Base-by-base conservation (phyloP, 1,140 invertebrate species). In the Sitodiplosis mosellana region DNA sequence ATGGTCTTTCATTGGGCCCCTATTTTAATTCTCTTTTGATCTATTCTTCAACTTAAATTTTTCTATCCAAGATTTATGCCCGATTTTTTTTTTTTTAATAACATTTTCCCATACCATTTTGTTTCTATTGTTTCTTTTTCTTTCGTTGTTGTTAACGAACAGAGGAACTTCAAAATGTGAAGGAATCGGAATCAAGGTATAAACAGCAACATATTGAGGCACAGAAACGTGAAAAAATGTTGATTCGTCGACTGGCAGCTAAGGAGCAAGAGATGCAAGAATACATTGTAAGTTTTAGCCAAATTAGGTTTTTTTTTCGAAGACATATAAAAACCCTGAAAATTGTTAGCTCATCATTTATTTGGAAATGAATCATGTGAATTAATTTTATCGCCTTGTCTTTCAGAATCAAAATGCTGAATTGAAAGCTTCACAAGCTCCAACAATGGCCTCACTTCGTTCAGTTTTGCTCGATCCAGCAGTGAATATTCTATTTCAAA, bases 241-340 rank as follows among this genome's bases (percentile, higher is more conserved):
- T 96, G 48, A 81, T 94, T 46, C 80, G 92, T 56, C 73, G 89
- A 59, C 71, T 96, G 45, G 82, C 89, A 48, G 83, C 84, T 50
- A 96, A 96, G 69, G 92, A 96, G 64, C 90, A 95, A 67, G 90
- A 97, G 71, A 78, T 94, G 57, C 88, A 95, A 69, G 90, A 95
- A 70, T 91, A 86, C 72, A 78, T 87, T 68, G 90, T 93, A 74
- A 76, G 81, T 78, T 64, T 48, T n/a, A 5, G 12, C 12, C n/a
- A n/a, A n/a, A n/a, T n/a, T n/a, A n/a, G n/a, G n/a, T 34, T 34
- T 34, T 34, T 8, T 34, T 34, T 8, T 14, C 14, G 7, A 34
- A 7, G 33, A 8, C 14, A 34, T 7, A 8, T 8, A 14, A 27
- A 17, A 48, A 43, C 40, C 34, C 34, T 43, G 20, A 12, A 44